Evolutionary conservation across 1,140 invertebrate species (phyloP).

Genomic region (Ceratosolen fusciceps): DNA sequence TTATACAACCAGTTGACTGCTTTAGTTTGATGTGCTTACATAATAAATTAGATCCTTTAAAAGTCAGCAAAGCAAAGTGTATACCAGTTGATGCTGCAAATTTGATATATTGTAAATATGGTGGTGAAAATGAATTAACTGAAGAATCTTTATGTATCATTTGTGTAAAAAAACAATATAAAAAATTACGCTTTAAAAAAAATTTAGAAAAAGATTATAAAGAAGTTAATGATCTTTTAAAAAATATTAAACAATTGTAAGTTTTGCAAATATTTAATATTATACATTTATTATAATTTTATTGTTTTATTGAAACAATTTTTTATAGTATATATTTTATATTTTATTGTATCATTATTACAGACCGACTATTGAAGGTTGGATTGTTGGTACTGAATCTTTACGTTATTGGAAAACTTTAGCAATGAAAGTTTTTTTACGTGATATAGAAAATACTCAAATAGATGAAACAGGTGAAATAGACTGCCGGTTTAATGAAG

Average conservation of each 20-base stretch:
- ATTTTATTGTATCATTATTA: conserved; percentile 31
- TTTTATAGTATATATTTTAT: conserved; percentile 22
- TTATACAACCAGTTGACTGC: conserved; percentile 69
- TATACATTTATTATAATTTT: neutral
- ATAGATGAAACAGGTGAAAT: conserved; percentile 54
- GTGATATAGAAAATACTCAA: conserved; percentile 46
- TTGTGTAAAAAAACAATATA: conserved; percentile 73
- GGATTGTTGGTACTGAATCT: conserved; percentile 66
- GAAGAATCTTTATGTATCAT: conserved; percentile 67
- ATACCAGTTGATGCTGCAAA: conserved; percentile 65
- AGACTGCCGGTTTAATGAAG: conserved; percentile 73
- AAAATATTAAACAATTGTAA: conserved; percentile 62
- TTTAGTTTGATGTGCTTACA: conserved; percentile 71
- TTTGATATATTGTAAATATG: conserved; percentile 69
- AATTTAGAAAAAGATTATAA: conserved; percentile 65
- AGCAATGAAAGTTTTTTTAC: conserved; percentile 60
- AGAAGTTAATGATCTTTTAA: conserved; percentile 63
- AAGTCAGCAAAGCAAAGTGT: conserved; percentile 67
- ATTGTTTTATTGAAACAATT: neutral
- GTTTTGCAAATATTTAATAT: conserved; percentile 45
- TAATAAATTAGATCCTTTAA: conserved; percentile 66
- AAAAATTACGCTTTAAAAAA: conserved; percentile 63
- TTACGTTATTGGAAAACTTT: conserved; percentile 64
- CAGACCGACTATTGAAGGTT: conserved; percentile 57
- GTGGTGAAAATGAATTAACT: conserved; percentile 68